Base-by-base conservation (phyloP, 2,113 vertebrate genomes). In the Ictidomys tridecemlineatus region DNA sequence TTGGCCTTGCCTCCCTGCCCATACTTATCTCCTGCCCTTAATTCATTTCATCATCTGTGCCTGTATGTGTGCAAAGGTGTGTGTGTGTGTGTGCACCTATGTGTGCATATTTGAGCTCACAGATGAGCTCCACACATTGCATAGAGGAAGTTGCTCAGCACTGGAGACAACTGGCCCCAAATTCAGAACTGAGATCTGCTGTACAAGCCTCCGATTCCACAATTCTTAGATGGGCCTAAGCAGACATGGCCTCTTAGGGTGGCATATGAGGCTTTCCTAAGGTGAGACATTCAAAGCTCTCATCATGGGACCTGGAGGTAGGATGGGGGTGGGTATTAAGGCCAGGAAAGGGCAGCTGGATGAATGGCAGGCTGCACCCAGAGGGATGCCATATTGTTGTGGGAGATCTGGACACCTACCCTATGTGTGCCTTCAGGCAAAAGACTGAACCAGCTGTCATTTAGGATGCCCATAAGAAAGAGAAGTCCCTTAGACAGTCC, bases 191-290 rank as follows among this genome's bases (percentile, higher is more conserved):
- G 4, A 18, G 18, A 11, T 65, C 39, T 42, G n/a, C 30, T 77
- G 53, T 53, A 45, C 2, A 8, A 22, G 13, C 30, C 17, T 84
- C 61, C 7, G 5, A 28, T 17, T 84, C 32, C 73, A 79, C 16
- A 11, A 28, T 37, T 28, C 18, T 34, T 76, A 30, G 34, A 28
- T 22, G 39, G 4, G 45, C 45, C 61, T 61, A 42, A 22, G 72
- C 51, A 72, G 56, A 48, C 26, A 61, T 12, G 24, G 51, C 69
- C 11, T 45, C 34, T 0, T 4, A 32, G 73, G 67, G 78, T 37
- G 0, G 0, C 69, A 5, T 4, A 4, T 0, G 26, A 56, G 76
- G 24, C 69, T 85, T 24, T 18, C 37, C 32, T 4, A 2, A 34
- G 30, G 45, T 48, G 32, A 74, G 39, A n/a, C 1, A 5, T 24